Evolutionary conservation across 2,888 invertebrate genomes (phyloP), one percentile per base, ranked within the genome.

Genomic region (Synanthedon myopaeformis): DNA sequence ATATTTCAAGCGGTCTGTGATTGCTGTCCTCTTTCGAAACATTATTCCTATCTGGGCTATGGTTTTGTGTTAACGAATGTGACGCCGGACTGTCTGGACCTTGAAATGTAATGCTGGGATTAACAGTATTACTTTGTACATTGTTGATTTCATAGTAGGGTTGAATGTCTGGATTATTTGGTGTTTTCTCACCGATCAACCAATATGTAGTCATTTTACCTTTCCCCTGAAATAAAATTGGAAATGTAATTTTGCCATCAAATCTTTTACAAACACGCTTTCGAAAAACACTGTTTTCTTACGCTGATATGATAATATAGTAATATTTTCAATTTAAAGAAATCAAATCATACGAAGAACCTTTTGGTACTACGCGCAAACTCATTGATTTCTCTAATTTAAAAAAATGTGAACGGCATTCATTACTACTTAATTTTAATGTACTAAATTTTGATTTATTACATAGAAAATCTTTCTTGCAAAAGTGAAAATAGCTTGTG

Each of bases 191-290:
- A 12, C 95, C 94, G 42, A 92, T 85, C 54, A 96, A 80, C 96
- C 96, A 97, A 71, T 95, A 96, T 0, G 96, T 96, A 41, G 91
- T 90, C 93, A 96, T 94, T 69, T 91, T 92, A 1, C 96, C 96
- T 82, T 96, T 96, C 1, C 96, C 96, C 93, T 95, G 79, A 51
- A 74, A 74, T 62, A 57, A 61, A 64, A 57, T 19, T 3, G 12
- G 10, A 35, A 35, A 35, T 10, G 35, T 10, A 35, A 10, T 35
- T 35, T 35, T 35, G 8, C 8, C 35, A 35, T 35, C 10, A 35
- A 10, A 35, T 6, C 6, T 23, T 35, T 8, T 10, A 45, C n/a
- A 45, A 45, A 45, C n/a, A 10, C n/a, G 3, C 48, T 13, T 5
- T 45, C 11, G 48, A 0, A 11, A 2, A 6, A 0, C 3, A n/a